Conservation (phyloP, 1,140 invertebrate genomes). For the Globodera ellingtonae region DNA sequence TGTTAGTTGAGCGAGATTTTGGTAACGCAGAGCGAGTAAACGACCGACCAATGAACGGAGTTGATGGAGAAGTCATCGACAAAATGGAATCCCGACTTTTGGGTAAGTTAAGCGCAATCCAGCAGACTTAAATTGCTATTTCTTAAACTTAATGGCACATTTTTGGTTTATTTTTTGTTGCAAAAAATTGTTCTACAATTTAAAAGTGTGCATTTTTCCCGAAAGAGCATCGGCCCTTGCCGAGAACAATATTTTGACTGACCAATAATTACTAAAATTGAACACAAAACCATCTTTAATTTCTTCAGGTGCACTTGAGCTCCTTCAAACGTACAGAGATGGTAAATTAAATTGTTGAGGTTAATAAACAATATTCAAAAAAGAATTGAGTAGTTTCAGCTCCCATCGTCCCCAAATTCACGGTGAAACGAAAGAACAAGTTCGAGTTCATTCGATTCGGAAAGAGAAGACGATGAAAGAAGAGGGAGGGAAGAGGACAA, state of each 20-base stretch:
- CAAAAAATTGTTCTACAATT: too few relatives aligned
- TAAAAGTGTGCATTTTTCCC: too few relatives aligned
- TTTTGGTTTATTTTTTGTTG: too few relatives aligned
- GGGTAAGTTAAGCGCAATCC: neutral
- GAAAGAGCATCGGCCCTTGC: too few relatives aligned
- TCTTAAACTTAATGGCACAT: too few relatives aligned
- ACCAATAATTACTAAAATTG: too few relatives aligned
- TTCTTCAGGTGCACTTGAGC: constrained; percentile 23
- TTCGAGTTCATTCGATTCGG: constrained; percentile 57
- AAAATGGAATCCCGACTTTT: constrained; percentile 34
- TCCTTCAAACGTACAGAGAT: constrained; percentile 41
- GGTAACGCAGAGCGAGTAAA: neutral
- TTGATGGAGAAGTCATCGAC: constrained; percentile 23
- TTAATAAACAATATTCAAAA: neutral
- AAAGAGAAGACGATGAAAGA: constrained; percentile 18
- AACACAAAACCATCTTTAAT: neutral
- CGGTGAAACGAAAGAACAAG: constrained; percentile 52
- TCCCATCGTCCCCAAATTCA: constrained; percentile 41
- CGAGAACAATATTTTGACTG: too few relatives aligned
- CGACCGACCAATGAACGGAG: neutral
- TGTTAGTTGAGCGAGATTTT: neutral
- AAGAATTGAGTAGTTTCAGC: constrained; percentile 34
- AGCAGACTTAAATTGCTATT: too few relatives aligned
- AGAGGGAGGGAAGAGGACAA: neutral
- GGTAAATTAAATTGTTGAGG: constrained; percentile 28